Percentiles rank a stretch among this genome's conserved stretches.
Conservation (phyloP, 2,113 vertebrate species). For the Pseudorhombus dupliciocellatus region DNA sequence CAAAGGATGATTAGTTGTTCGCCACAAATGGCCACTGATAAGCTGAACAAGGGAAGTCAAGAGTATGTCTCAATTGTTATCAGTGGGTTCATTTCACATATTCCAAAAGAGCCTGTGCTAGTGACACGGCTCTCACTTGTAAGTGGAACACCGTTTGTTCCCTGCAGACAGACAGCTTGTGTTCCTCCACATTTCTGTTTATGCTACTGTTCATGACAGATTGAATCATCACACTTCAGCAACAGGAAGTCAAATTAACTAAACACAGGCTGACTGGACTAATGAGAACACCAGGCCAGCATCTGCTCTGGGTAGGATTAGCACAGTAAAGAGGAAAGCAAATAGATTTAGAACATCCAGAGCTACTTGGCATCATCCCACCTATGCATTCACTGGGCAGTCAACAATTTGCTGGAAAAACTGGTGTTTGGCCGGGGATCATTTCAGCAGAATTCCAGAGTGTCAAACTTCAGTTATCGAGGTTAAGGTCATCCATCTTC, state of each 20-base stretch:
- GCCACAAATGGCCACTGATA: constrained; percentile 29
- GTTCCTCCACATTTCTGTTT: constrained; percentile 6
- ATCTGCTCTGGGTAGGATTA: constrained; percentile 18
- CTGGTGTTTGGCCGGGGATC: background rate
- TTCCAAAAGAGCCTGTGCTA: background rate
- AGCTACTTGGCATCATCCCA: constrained; percentile 2
- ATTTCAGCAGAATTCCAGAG: background rate
- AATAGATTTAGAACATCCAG: constrained; percentile 6
- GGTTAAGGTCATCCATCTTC: background rate
- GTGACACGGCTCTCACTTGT: background rate
- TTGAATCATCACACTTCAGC: background rate
- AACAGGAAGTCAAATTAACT: background rate
- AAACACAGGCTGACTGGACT: background rate
- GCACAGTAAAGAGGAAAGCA: constrained; percentile 1
- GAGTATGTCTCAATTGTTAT: background rate
- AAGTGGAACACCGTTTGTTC: constrained; percentile 11
- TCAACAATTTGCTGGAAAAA: constrained; percentile 7
- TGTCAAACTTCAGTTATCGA: background rate
- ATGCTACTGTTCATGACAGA: background rate
- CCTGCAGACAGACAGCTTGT: constrained; percentile 19
- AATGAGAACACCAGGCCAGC: background rate
- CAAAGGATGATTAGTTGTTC: constrained; percentile 13
- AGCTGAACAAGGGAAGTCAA: constrained; percentile 11
- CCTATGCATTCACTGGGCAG: background rate
- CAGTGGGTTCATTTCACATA: background rate